phyloP scores from a whole-genome alignment of 2,797 vertebrate species.

The Acanthornis magna region DNA sequence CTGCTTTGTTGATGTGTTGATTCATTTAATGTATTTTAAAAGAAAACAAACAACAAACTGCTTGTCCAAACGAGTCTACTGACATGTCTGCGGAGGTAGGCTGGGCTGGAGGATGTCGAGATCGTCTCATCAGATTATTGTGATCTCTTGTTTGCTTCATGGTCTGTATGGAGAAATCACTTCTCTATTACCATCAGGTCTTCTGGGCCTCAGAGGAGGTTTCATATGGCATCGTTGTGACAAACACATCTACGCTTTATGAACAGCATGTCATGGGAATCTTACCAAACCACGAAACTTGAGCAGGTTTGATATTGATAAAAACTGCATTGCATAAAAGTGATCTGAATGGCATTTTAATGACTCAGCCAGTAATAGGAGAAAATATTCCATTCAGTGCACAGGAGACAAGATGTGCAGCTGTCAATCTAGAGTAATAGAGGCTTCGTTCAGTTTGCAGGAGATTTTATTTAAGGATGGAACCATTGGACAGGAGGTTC shows the following conservation, averaged over 20 bases:
- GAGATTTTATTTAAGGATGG: not conserved
- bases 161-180: slow-evolving; percentile 37
- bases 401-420: not conserved
- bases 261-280: not conserved
- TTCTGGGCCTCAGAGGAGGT: not conserved
- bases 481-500: not conserved
- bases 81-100: slow-evolving; percentile 22
- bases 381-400: not conserved
- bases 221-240: not conserved
- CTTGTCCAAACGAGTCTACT: slow-evolving; percentile 50
- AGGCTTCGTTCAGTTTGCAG: not conserved
- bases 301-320: not conserved
- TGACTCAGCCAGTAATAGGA: not conserved
- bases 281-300: not conserved
- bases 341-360: not conserved
- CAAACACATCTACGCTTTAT: not conserved
- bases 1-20: slow-evolving; percentile 40
- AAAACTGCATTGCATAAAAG: not conserved
- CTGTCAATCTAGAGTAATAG: not conserved
- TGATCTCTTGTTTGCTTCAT: slow-evolving; percentile 40
- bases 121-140: slow-evolving; percentile 20
- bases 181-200: not conserved
- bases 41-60: slow-evolving; percentile 50
- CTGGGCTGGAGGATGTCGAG: slow-evolving; percentile 20
- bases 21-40: slow-evolving; percentile 58